These are phyloP conservation scores for Esox niger DNA, from an alignment of 2,113 vertebrate species.

Conservation along the genomic window DNA sequence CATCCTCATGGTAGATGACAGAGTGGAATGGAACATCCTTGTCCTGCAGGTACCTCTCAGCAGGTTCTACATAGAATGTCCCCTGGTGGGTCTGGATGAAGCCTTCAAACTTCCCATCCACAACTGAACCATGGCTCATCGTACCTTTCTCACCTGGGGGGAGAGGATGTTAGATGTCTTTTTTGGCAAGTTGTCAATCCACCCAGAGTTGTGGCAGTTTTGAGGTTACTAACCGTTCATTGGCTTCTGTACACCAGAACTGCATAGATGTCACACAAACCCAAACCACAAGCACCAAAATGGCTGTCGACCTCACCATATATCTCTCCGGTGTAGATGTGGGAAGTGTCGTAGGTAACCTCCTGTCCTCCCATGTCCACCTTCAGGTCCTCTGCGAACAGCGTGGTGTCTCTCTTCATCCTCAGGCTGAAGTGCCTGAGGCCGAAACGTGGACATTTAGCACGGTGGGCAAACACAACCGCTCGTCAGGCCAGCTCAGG, in stretches of 20 bases:
- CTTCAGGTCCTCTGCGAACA: slow-evolving; percentile 92
- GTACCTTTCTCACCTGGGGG: slow-evolving; percentile 90
- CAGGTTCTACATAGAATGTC: slow-evolving; percentile 92
- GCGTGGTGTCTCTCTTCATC: slow-evolving; percentile 90
- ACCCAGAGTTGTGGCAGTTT: no score
- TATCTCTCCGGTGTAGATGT: slow-evolving; percentile 96
- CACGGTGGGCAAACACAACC: no score
- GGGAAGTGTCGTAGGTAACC: slow-evolving; percentile 89
- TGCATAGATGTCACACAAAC: no score
- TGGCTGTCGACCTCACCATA: slow-evolving; percentile 80
- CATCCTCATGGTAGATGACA: slow-evolving; percentile 98
- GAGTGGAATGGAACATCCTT: slow-evolving; percentile 91
- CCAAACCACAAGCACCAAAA: no score
- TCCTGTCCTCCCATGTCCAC: slow-evolving; percentile 86
- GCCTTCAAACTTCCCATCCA: slow-evolving; percentile 94
- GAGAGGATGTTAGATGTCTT: no score
- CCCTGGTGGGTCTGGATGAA: slow-evolving; percentile 91
- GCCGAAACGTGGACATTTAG: slow-evolving; percentile 24
- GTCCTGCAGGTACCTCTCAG: slow-evolving; percentile 88
- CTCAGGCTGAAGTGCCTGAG: slow-evolving; percentile 93
- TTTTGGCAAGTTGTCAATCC: no score
- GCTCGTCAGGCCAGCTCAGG: no score
- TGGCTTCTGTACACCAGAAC: no score
- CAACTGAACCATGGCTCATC: slow-evolving; percentile 87
- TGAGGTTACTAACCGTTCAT: no score